Evolutionary conservation across 2,888 invertebrate species (phyloP).

Genomic region (Caradrina clavipalpis): DNA sequence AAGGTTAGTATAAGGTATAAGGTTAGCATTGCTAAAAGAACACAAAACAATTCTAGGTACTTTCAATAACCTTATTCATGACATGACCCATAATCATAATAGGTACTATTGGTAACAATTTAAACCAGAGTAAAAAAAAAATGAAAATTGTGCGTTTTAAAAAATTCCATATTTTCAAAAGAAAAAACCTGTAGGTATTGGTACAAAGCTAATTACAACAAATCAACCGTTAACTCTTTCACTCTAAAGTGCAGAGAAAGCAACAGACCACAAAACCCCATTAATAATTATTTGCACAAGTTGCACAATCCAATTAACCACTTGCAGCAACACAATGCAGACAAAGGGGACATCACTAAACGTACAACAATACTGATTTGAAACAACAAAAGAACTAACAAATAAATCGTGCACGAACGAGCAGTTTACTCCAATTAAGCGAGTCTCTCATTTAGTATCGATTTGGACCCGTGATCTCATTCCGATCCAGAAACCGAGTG

Average conservation of each 20-base stretch:
- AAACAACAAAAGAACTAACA: constrained; percentile 62
- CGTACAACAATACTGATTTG: constrained; percentile 62
- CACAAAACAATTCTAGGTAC: too few species aligned
- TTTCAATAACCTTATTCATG: too few species aligned
- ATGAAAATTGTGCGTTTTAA: too few species aligned
- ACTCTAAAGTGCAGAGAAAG: constrained; percentile 24
- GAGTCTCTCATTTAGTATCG: constrained; percentile 78
- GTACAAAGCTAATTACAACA: constrained; percentile 7
- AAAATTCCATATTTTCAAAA: not conserved
- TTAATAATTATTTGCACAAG: constrained; percentile 57
- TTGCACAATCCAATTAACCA: constrained; percentile 62
- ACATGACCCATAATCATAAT: too few species aligned
- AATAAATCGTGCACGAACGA: constrained; percentile 65
- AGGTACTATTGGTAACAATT: too few species aligned
- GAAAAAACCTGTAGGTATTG: too few species aligned
- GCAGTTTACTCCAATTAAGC: constrained; percentile 75
- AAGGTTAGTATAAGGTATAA: too few species aligned
- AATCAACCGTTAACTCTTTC: constrained; percentile 16
- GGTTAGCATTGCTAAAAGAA: too few species aligned
- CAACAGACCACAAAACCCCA: constrained; percentile 20
- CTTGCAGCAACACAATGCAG: constrained; percentile 56
- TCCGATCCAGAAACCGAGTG: constrained; percentile 83
- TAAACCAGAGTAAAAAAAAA: too few species aligned
- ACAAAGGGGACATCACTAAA: constrained; percentile 61
- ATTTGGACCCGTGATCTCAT: constrained; percentile 88